Conservation (phyloP, 2,888 invertebrate genomes). For the Ochropacha duplaris region DNA sequence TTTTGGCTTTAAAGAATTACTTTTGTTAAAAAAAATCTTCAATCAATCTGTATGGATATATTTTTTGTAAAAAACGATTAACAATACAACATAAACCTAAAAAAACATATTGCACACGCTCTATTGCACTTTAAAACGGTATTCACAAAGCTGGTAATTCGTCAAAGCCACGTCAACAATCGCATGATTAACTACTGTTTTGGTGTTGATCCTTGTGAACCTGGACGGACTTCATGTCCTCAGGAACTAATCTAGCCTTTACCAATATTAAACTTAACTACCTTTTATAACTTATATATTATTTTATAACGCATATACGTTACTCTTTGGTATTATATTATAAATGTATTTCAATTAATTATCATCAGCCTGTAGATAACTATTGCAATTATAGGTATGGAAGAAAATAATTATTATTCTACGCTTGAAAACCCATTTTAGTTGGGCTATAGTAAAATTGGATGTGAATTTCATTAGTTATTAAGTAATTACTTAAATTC, state of each 20-base stretch:
- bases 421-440: neutral
- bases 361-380: neutral
- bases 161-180: conserved; percentile 46
- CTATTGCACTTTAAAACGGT: conserved; percentile 16
- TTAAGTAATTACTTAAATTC: conserved; percentile 57
- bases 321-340: neutral
- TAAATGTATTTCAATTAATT: neutral
- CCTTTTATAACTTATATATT: neutral
- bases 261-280: conserved; percentile 14
- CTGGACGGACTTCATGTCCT: conserved; percentile 77
- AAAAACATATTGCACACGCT: neutral
- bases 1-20: conserved; percentile 39
- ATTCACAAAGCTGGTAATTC: conserved; percentile 30
- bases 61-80: neutral
- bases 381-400: neutral
- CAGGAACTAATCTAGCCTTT: conserved; percentile 70
- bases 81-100: neutral
- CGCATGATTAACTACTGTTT: conserved; percentile 75
- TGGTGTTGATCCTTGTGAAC: conserved; percentile 79
- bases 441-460: too few species aligned
- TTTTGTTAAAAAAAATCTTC: neutral
- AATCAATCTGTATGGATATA: neutral
- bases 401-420: neutral
- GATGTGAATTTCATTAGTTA: conserved; percentile 27
- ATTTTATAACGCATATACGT: neutral